Evolutionary conservation across 2,888 invertebrate genomes (phyloP).

Genomic region (Pardosa pseudoannulata): DNA sequence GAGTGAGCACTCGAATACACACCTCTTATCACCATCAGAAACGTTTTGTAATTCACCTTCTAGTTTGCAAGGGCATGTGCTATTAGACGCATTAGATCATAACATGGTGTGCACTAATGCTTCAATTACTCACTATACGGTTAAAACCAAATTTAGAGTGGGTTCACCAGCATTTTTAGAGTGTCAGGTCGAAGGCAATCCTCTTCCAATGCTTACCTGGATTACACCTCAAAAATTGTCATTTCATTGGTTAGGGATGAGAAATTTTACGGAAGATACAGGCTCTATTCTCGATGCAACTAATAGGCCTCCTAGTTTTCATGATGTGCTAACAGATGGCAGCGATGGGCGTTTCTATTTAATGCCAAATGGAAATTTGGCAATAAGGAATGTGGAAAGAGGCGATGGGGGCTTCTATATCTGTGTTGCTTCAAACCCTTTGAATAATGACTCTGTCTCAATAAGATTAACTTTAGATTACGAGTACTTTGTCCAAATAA

Average conservation of each 20-base stretch:
- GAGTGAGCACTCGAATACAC: conserved; percentile 54
- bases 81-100: conserved; percentile 77
- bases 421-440: conserved; percentile 90
- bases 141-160: conserved; percentile 76
- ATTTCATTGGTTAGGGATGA: conserved; percentile 82
- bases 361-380: conserved; percentile 58
- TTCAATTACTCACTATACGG: conserved; percentile 72
- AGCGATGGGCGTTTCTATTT: conserved; percentile 60
- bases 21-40: conserved; percentile 71
- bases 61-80: conserved; percentile 40
- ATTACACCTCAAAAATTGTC: conserved; percentile 81
- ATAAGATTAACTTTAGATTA: conserved; percentile 90
- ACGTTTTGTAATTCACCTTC: conserved; percentile 59
- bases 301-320: background rate
- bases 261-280: conserved; percentile 16
- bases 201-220: conserved; percentile 95
- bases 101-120: conserved; percentile 86
- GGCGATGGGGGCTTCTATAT: conserved; percentile 80
- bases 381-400: conserved; percentile 59
- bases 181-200: conserved; percentile 97
- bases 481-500: conserved; percentile 87
- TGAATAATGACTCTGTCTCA: conserved; percentile 86
- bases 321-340: background rate
- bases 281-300: background rate
- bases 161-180: conserved; percentile 83